phyloP scores from a whole-genome alignment of 2,113 vertebrate species.

The Hypocryptadius cinnamomeus region DNA sequence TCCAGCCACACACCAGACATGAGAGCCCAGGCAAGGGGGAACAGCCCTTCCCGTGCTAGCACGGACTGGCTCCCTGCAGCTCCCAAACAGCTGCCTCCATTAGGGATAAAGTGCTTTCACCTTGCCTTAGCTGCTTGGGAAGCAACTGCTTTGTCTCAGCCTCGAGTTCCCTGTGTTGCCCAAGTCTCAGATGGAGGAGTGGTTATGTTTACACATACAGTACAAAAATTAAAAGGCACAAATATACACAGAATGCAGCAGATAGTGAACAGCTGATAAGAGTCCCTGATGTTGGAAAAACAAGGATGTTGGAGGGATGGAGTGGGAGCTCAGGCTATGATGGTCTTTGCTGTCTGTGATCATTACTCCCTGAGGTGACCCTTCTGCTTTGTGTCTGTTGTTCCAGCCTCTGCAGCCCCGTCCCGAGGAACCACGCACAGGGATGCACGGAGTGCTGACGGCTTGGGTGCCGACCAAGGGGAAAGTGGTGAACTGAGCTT shows the following conservation, averaged over 20 bases:
- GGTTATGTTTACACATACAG: constrained; percentile 58
- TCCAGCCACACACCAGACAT: background rate
- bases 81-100: background rate
- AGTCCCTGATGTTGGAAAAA: constrained; percentile 40
- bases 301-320: background rate
- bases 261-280: constrained; percentile 38
- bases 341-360: background rate
- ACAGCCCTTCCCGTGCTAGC: background rate
- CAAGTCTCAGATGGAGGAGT: background rate
- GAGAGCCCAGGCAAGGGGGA: background rate
- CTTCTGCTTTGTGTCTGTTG: background rate
- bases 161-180: background rate
- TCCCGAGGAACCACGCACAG: background rate
- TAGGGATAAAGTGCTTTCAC: constrained; percentile 54
- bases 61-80: background rate
- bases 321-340: background rate
- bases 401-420: background rate
- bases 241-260: constrained; percentile 67
- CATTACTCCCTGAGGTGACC: constrained; percentile 7
- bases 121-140: background rate
- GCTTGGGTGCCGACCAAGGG: background rate
- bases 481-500: background rate
- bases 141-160: background rate
- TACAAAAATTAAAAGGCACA: constrained; percentile 71
- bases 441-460: background rate